These are phyloP conservation scores for Quadriops clusia DNA, from an alignment of 2,888 invertebrate genomes.

Conservation along the genomic window DNA sequence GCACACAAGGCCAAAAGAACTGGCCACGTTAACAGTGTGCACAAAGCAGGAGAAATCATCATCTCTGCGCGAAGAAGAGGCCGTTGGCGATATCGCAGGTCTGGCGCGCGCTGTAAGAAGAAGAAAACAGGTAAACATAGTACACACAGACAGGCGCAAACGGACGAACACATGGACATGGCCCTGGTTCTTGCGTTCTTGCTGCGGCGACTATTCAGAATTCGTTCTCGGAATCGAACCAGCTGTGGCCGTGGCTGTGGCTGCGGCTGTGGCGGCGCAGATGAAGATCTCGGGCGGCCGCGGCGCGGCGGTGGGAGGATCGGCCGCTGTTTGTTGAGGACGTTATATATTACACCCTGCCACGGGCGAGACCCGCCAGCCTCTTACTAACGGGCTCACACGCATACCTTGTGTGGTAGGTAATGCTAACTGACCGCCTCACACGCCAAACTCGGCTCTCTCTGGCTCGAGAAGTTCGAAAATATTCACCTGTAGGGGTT, in stretches of 20 bases:
- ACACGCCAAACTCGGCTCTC: slow-evolving; percentile 9
- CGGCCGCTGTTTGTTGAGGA: slow-evolving; percentile 31
- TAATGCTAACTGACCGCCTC: slow-evolving; percentile 20
- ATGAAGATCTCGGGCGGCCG: slow-evolving; percentile 28
- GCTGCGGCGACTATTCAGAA: too few species aligned
- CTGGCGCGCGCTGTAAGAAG: too few species aligned
- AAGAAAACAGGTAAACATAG: too few species aligned
- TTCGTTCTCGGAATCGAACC: slow-evolving; percentile 28
- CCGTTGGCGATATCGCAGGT: too few species aligned
- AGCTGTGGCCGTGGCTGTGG: slow-evolving; percentile 21
- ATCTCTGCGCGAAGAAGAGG: too few species aligned
- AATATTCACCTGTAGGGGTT: slow-evolving; percentile 16
- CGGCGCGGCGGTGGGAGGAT: slow-evolving; percentile 30
- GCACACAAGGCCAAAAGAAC: too few species aligned
- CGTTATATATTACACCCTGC: slow-evolving; percentile 33
- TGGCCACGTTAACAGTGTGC: too few species aligned
- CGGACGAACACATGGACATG: too few species aligned
- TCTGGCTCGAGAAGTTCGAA: slow-evolving; percentile 12
- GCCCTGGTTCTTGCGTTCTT: too few species aligned
- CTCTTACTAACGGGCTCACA: slow-evolving; percentile 28
- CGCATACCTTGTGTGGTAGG: slow-evolving; percentile 28
- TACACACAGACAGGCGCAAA: too few species aligned
- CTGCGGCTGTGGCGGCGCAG: slow-evolving; percentile 16
- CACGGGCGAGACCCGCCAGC: slow-evolving; percentile 28
- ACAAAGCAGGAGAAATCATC: too few species aligned